phyloP scores from a whole-genome alignment of 2,113 vertebrate species.

The Onychostoma macrolepis region DNA sequence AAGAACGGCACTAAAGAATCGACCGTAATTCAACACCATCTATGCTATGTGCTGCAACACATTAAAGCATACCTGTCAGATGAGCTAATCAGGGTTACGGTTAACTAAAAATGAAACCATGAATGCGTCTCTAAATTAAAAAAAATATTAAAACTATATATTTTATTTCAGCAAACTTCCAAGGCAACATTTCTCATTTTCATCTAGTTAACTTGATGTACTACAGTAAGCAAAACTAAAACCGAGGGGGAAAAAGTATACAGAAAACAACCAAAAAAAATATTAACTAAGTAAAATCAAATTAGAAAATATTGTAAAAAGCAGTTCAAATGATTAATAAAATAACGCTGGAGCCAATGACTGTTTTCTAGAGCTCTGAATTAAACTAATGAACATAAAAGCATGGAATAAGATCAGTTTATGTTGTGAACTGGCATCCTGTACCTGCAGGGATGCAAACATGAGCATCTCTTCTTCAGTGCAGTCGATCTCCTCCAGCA shows the following conservation, averaged over 20 bases:
- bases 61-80: background rate
- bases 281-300: background rate
- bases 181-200: background rate
- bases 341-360: background rate
- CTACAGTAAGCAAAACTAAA: too few species aligned
- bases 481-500: constrained; percentile 95
- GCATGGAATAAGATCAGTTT: background rate
- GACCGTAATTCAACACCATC: background rate
- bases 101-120: background rate
- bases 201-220: too few species aligned
- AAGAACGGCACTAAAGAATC: background rate
- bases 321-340: background rate
- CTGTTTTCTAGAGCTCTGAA: background rate
- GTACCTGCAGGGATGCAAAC: constrained; percentile 94
- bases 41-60: background rate
- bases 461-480: constrained; percentile 98
- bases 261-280: background rate
- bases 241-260: too few species aligned
- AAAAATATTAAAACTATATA: too few species aligned
- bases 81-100: background rate
- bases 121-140: too few species aligned
- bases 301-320: background rate
- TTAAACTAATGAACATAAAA: background rate
- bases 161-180: background rate
- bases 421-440: background rate